These are phyloP conservation scores for Cryptocephalus moraei DNA, from an alignment of 2,888 invertebrate species.

Conservation along the genomic window DNA sequence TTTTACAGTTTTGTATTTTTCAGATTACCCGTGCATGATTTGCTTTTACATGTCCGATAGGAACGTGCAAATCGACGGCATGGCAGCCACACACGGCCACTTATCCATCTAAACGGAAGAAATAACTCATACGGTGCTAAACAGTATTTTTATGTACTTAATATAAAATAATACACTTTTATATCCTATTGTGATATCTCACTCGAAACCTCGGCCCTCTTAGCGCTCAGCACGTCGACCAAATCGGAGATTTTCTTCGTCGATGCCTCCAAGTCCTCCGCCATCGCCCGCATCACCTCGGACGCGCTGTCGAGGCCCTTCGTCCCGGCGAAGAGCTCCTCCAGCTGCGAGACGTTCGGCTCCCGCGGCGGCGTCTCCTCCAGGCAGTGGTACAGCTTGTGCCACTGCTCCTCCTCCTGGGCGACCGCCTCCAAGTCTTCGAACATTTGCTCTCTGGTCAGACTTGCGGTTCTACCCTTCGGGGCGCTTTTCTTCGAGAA, in stretches of 20 bases:
- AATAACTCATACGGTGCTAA: too few species aligned
- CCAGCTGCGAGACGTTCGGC: slow-evolving; percentile 21
- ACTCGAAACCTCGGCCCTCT: too few species aligned
- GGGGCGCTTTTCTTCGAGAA: slow-evolving; percentile 17
- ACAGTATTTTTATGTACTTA: too few species aligned
- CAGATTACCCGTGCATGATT: slow-evolving; percentile 31
- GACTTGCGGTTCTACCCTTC: slow-evolving; percentile 13
- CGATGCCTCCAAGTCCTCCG: slow-evolving; percentile 15
- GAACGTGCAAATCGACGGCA: slow-evolving; percentile 22
- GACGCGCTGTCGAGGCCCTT: slow-evolving; percentile 21
- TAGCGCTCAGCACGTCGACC: slow-evolving; percentile 4
- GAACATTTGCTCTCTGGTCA: slow-evolving; percentile 18
- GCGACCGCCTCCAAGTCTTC: slow-evolving; percentile 23
- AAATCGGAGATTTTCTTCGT: slow-evolving; percentile 14
- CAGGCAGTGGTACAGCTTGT: slow-evolving; percentile 24
- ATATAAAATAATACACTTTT: neutral
- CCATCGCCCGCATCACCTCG: slow-evolving; percentile 12
- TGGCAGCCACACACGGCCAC: neutral
- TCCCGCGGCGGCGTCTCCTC: slow-evolving; percentile 26
- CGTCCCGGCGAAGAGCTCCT: slow-evolving; percentile 26
- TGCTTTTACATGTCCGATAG: slow-evolving; percentile 32
- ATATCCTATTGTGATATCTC: neutral
- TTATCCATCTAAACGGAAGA: too few species aligned
- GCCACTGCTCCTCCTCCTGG: slow-evolving; percentile 18
- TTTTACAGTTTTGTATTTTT: slow-evolving; percentile 21